Percentiles rank a stretch among this genome's conserved stretches.
Evolutionary conservation across 2,113 vertebrate species (phyloP).

Genomic region (Cryptomyrus ogoouensis): DNA sequence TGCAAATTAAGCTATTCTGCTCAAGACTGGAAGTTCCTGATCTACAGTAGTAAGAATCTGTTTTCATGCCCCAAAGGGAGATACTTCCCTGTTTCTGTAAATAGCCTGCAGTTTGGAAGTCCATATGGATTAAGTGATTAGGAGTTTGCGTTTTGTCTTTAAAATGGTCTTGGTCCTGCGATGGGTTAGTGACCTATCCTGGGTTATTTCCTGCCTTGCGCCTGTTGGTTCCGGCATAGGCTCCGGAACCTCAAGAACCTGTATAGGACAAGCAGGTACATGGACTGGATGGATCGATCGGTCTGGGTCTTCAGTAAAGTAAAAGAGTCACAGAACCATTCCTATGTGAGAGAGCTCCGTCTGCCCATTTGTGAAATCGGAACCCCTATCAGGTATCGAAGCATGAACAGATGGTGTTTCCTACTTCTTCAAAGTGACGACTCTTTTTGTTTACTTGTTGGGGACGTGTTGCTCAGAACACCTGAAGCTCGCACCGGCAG

Average conservation of each 20-base stretch:
- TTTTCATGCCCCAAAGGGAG: background rate
- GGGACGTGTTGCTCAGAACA: background rate
- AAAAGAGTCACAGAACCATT: background rate
- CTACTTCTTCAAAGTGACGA: background rate
- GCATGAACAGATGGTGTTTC: slow-evolving; percentile 4
- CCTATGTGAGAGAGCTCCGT: background rate
- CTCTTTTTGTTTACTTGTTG: slow-evolving; percentile 1
- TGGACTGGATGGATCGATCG: background rate
- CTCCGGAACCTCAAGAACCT: background rate
- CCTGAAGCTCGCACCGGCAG: background rate
- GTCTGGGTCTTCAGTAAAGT: background rate
- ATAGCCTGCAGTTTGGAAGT: background rate
- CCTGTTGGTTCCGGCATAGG: background rate
- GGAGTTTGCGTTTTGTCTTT: background rate
- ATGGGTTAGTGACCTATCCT: background rate
- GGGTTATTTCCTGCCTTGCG: background rate
- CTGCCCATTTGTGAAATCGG: background rate
- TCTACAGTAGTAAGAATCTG: background rate
- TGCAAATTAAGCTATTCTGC: background rate
- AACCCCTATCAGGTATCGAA: background rate
- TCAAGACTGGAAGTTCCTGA: background rate
- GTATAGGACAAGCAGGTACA: background rate
- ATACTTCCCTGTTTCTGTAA: background rate
- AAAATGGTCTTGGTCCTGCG: background rate
- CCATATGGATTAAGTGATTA: background rate